phyloP scores from a whole-genome alignment of 1,140 invertebrate genomes.

The Ericerus pela region DNA sequence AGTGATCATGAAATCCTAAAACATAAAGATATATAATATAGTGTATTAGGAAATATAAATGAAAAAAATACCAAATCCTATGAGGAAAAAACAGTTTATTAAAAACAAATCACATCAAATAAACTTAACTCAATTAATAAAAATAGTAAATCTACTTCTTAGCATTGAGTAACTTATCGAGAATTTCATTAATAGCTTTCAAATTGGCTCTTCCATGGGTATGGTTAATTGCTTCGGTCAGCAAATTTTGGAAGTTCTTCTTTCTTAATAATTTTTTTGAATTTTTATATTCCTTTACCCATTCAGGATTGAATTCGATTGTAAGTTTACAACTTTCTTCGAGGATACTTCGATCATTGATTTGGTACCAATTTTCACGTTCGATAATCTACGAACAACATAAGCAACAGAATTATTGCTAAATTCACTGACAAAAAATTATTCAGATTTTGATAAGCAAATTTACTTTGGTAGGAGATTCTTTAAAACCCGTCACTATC shows the following conservation, averaged over 20 bases:
- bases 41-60: too few species aligned
- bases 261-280: background rate
- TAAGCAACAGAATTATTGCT: too few species aligned
- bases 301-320: background rate
- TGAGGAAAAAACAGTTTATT: too few species aligned
- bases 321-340: background rate
- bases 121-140: too few species aligned
- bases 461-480: conserved; percentile 33
- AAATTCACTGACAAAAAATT: background rate
- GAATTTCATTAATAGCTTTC: background rate
- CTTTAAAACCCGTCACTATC: conserved; percentile 32
- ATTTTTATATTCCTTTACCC: background rate
- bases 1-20: too few species aligned
- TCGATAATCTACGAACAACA: too few species aligned
- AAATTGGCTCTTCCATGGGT: background rate
- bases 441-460: conserved; percentile 10
- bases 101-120: too few species aligned
- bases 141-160: too few species aligned
- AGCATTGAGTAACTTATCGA: too few species aligned
- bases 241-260: background rate
- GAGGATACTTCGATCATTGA: background rate
- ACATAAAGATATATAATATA: too few species aligned
- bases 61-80: too few species aligned
- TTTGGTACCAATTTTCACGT: conserved; percentile 1
- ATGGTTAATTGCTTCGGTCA: background rate